These are phyloP conservation scores for Piprites chloris DNA, from an alignment of 2,113 vertebrate species.

Conservation along the genomic window DNA sequence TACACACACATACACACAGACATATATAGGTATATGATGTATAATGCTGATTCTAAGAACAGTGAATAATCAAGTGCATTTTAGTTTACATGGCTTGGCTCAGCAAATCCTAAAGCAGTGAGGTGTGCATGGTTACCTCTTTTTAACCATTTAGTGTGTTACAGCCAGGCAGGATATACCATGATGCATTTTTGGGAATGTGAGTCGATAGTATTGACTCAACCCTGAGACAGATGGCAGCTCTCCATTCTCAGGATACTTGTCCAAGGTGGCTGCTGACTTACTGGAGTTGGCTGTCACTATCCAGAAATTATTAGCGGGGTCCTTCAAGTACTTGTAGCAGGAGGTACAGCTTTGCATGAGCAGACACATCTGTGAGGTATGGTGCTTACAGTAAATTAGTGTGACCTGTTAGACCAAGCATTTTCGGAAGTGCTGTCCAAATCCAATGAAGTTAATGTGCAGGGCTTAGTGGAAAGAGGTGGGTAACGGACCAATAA, in stretches of 20 bases:
- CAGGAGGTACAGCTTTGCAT: neutral
- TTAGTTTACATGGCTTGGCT: neutral
- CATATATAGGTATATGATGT: neutral
- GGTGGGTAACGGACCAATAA: neutral
- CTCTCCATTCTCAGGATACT: neutral
- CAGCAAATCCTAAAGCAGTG: neutral
- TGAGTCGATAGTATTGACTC: neutral
- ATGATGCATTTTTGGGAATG: neutral
- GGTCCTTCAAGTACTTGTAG: neutral
- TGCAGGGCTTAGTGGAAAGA: neutral
- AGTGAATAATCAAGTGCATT: neutral
- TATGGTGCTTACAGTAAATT: neutral
- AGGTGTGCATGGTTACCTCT: neutral
- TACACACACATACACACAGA: fast-evolving
- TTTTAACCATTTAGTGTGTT: neutral
- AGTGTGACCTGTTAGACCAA: neutral
- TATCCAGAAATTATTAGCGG: neutral
- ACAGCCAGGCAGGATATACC: neutral
- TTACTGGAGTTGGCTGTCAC: neutral
- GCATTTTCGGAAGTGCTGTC: neutral
- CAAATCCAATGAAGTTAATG: neutral
- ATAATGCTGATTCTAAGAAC: neutral
- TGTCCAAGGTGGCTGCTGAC: neutral
- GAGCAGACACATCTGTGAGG: neutral
- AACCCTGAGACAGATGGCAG: neutral